Evolutionary conservation across 2,888 invertebrate species (phyloP).

Genomic region (Thymelicus lineola): DNA sequence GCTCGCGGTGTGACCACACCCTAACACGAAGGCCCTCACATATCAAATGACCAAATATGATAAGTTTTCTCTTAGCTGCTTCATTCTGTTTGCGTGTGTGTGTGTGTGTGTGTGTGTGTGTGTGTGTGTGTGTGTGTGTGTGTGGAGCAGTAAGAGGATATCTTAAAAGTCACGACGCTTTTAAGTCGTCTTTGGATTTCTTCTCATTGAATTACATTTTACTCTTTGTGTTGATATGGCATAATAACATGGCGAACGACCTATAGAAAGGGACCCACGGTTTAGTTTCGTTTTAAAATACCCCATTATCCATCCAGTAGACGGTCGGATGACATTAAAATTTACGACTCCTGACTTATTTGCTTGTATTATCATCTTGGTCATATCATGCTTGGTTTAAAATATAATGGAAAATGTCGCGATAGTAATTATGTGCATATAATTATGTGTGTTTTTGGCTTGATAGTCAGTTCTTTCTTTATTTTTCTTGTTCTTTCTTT

Average conservation of each 20-base stretch:
- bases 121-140: neutral
- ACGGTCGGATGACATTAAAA: neutral
- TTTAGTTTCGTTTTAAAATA: slow-evolving; percentile 3
- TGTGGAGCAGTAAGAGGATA: slow-evolving; percentile 4
- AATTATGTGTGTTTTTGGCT: too few relatives aligned
- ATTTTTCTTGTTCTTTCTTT: too few relatives aligned
- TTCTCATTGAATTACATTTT: slow-evolving; percentile 11
- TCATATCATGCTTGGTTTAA: too few relatives aligned
- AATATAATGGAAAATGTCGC: too few relatives aligned
- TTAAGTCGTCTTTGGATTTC: slow-evolving; percentile 8
- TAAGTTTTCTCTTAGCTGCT: slow-evolving; percentile 15
- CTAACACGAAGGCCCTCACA: slow-evolving; percentile 20
- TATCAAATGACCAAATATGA: slow-evolving; percentile 35
- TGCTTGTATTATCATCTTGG: neutral
- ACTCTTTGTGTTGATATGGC: slow-evolving; percentile 1
- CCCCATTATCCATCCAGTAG: neutral
- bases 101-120: neutral
- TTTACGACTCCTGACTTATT: neutral
- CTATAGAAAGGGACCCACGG: neutral
- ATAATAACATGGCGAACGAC: neutral
- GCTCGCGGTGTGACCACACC: neutral
- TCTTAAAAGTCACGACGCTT: slow-evolving; percentile 8
- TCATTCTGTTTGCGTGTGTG: slow-evolving; percentile 3
- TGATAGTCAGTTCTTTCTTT: too few relatives aligned
- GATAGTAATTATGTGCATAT: too few relatives aligned